Conservation (phyloP, 2,888 invertebrate species). For the Notodonta dromedarius region DNA sequence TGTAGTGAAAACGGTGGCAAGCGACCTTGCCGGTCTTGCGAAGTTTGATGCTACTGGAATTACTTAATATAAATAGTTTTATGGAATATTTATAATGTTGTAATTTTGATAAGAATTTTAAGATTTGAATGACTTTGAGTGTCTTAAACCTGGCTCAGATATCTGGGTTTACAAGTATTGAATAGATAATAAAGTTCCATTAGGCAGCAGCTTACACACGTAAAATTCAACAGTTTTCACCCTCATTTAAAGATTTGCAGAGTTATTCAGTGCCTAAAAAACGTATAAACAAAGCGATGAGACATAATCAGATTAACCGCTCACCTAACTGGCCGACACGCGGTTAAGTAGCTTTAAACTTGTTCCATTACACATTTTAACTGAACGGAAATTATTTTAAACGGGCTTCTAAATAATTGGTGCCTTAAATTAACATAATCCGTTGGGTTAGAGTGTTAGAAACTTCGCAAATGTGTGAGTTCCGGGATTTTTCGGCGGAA, state of each 20-base stretch:
- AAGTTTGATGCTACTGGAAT: conserved; percentile 8
- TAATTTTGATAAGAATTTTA: too few species aligned
- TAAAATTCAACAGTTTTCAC: too few species aligned
- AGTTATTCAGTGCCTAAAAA: too few species aligned
- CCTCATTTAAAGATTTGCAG: too few species aligned
- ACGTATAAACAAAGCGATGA: conserved; percentile 5
- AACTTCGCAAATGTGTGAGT: conserved; percentile 10
- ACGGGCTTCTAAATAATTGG: conserved; percentile 69
- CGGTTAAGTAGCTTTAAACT: conserved; percentile 63
- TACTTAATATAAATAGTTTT: not conserved
- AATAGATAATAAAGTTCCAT: too few species aligned
- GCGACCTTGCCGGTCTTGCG: not conserved
- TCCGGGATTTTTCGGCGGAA: not conserved
- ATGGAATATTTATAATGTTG: too few species aligned
- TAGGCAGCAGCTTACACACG: too few species aligned
- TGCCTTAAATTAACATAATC: conserved; percentile 73
- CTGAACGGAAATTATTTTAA: conserved; percentile 70
- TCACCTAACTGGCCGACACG: conserved; percentile 42
- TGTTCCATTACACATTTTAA: conserved; percentile 60
- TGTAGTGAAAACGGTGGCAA: not conserved
- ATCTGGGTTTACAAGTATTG: too few species aligned
- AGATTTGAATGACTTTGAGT: too few species aligned
- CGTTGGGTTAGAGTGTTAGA: conserved; percentile 35
- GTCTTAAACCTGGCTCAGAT: too few species aligned
- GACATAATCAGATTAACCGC: conserved; percentile 34